Base-by-base conservation (phyloP, 2,888 invertebrate species). In the Melinaea marsaeus region DNA sequence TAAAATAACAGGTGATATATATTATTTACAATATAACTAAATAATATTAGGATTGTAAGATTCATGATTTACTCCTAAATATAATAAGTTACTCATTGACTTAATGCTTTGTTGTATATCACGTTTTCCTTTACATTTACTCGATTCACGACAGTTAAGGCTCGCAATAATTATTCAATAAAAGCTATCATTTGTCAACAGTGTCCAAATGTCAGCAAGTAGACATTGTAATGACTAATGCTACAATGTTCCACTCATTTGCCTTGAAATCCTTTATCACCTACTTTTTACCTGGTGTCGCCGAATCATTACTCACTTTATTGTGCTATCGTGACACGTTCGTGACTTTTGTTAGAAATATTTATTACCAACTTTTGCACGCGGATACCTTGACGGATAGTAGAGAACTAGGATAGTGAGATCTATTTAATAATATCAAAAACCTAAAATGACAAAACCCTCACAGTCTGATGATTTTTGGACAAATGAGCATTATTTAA, bases 91-190 rank as follows among this genome's bases (percentile, higher is more conserved):
- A 48, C 22, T 13, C 37, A 32, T 61, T 55, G 57, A 62, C 63
- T 65, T 64, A 63, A 68, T n/a, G n/a, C n/a, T n/a, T n/a, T n/a
- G n/a, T n/a, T n/a, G n/a, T n/a, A n/a, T n/a, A n/a, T n/a, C n/a
- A 72, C 72, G 66, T 70, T 78, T 78, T 76, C 73, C 72, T 68
- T 62, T 75, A 76, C 75, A 80, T 81, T 80, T 75, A 78, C 74
- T 80, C 75, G 74, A 76, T 79, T 78, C 76, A 76, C 79, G 78
- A 78, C 79, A 76, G 70, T 75, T 67, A 67, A 73, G 73, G 68
- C 75, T 72, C 75, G 78, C 78, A 76, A 84, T 87, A 86, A 88
- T 88, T 87, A 88, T 88, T 88, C 87, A 88, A 88, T 89, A 85
- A 86, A 85, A 83, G 83, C 77, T 74, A 82, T 85, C 82, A 88